These are phyloP conservation scores for Alsophila aescularia DNA, from an alignment of 2,888 invertebrate species.

Conservation along the genomic window DNA sequence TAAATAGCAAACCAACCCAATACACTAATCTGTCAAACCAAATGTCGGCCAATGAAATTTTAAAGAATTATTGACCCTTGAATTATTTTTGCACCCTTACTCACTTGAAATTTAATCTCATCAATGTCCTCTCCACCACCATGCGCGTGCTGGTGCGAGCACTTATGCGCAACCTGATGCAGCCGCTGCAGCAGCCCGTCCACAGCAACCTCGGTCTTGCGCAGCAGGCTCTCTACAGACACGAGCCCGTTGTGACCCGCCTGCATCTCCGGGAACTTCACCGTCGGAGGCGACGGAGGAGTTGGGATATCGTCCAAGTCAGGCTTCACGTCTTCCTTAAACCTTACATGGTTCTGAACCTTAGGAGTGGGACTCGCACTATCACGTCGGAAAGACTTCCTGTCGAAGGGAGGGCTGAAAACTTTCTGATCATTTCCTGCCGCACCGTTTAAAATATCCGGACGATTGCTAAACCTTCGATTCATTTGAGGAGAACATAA, in stretches of 20 bases:
- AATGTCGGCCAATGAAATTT: too few relatives aligned
- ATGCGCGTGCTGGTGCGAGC: constrained; percentile 89
- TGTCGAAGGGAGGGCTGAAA: constrained; percentile 72
- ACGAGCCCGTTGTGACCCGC: constrained; percentile 83
- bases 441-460: constrained; percentile 74
- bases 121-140: constrained; percentile 90
- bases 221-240: constrained; percentile 85
- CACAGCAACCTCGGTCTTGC: constrained; percentile 89
- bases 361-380: constrained; percentile 68
- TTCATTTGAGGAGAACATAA: constrained; percentile 84
- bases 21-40: too few relatives aligned
- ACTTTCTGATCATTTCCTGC: constrained; percentile 63
- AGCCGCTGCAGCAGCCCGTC: constrained; percentile 87
- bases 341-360: constrained; percentile 76
- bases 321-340: constrained; percentile 68
- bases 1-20: too few relatives aligned
- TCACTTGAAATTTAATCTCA: constrained; percentile 90
- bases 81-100: constrained; percentile 26
- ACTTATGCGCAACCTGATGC: constrained; percentile 89
- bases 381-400: constrained; percentile 63
- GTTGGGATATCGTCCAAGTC: constrained; percentile 72
- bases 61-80: too few relatives aligned
- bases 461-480: constrained; percentile 75
- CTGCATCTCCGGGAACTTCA: constrained; percentile 68
- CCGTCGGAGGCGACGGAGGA: constrained; percentile 75